Evolutionary conservation across 1,140 invertebrate genomes (phyloP), one percentile per base, ranked within the genome.

Genomic region (Drosophila truncata): DNA sequence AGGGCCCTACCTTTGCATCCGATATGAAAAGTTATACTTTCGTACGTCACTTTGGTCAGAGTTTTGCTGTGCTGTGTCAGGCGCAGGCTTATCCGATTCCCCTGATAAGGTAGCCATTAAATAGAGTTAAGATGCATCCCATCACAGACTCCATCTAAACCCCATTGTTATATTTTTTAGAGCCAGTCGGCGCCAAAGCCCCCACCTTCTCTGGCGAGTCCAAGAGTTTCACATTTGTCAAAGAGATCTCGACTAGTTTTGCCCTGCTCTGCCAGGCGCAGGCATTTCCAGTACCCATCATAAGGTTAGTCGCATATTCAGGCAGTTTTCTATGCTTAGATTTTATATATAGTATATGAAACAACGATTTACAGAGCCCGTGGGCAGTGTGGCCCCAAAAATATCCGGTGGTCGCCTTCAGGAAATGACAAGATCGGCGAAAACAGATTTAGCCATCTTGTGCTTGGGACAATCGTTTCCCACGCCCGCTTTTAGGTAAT

Each of bases 41-140:
- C 91, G 93, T 94, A 75, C 93, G 93, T 20, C 23, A 75, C 80
- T 88, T 60, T 66, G 83, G 93, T 84, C 93, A 94, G 47, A 93
- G 94, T 69, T 94, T 96, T 82, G 94, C 95, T 67, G 93, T 98
- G 59, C 94, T 97, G 20, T 98, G 97, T 93, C 96, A 96, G 82
- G 96, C 96, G 66, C 96, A 97, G 85, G 94, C 93, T 41, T 95
- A 94, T 92, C 95, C 95, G 79, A 94, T 95, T 60, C 95, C 95
- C 31, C 71, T 94, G 50, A 95, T 94, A 94, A 95, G 95, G 95
- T 96, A 90, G 94, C 84, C 79, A 18, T 44, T 41, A 41, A 27
- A 4, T 64, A 59, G 18, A 29, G 16, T 23, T 61, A 66, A 69
- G 35, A 20, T 7, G 0, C 8, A 39, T n/a, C 23, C 39, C 27